These are phyloP conservation scores for Noctua fimbriata DNA, from an alignment of 2,888 invertebrate species.

Conservation along the genomic window DNA sequence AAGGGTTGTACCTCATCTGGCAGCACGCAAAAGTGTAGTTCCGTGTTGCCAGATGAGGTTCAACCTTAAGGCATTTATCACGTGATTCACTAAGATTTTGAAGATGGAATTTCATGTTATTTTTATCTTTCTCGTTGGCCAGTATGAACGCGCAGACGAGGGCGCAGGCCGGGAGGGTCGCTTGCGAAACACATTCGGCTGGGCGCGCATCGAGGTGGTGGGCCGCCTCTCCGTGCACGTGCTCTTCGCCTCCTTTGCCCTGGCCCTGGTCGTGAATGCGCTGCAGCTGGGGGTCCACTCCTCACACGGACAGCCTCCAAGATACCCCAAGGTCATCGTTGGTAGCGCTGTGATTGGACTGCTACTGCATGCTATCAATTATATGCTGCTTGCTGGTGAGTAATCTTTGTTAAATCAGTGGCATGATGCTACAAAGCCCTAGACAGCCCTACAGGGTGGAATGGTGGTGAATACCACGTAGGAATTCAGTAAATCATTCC, in stretches of 20 bases:
- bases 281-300: constrained; percentile 94
- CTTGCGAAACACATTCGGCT: constrained; percentile 97
- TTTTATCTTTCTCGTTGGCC: constrained; percentile 20
- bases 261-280: constrained; percentile 95
- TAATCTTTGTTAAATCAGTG: constrained; percentile 19
- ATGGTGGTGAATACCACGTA: background rate
- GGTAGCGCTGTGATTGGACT: constrained; percentile 95
- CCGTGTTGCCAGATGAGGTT: background rate
- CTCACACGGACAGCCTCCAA: constrained; percentile 86
- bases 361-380: constrained; percentile 94
- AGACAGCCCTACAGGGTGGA: too few relatives aligned
- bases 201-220: constrained; percentile 97
- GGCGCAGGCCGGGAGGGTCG: constrained; percentile 91
- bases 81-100: background rate
- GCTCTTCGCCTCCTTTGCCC: constrained; percentile 95
- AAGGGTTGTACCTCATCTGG: background rate
- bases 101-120: background rate
- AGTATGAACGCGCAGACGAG: constrained; percentile 88
- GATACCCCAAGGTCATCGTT: constrained; percentile 93
- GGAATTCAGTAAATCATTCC: too few relatives aligned
- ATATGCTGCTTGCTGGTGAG: constrained; percentile 94
- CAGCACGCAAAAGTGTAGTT: background rate
- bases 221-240: constrained; percentile 95
- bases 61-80: background rate
- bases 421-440: background rate